phyloP scores from a whole-genome alignment of 2,888 invertebrate genomes.

The Mechanitis messenoides region DNA sequence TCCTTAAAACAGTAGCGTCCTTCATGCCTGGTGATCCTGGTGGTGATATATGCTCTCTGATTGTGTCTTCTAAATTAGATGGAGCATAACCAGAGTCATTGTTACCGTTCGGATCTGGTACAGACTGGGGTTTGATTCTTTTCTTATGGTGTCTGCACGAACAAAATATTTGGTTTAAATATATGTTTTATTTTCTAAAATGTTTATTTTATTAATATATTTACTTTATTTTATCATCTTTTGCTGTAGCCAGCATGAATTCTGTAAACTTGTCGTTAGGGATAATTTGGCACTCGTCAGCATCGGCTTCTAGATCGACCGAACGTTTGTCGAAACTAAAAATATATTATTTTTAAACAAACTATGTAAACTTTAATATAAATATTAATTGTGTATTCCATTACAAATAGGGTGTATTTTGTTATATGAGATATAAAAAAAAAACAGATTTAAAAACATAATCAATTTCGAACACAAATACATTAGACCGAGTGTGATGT shows the following conservation, averaged over 20 bases:
- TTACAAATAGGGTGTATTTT: too few relatives aligned
- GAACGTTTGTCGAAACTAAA: slow-evolving; percentile 72
- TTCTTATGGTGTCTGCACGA: slow-evolving; percentile 48
- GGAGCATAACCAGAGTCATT: slow-evolving; percentile 90
- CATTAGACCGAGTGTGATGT: slow-evolving; percentile 3
- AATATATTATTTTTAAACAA: background rate
- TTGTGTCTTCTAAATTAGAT: slow-evolving; percentile 75
- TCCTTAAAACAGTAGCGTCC: slow-evolving; percentile 59
- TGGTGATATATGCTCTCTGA: slow-evolving; percentile 76
- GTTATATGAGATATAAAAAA: too few relatives aligned
- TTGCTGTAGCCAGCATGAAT: slow-evolving; percentile 92
- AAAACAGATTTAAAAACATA: background rate
- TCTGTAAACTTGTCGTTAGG: slow-evolving; percentile 94
- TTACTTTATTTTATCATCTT: slow-evolving; percentile 88
- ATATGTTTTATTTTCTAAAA: too few relatives aligned
- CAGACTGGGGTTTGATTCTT: slow-evolving; percentile 56
- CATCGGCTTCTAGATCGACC: slow-evolving; percentile 75
- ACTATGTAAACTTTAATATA: too few relatives aligned
- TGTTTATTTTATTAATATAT: slow-evolving; percentile 29
- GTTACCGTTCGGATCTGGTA: slow-evolving; percentile 86
- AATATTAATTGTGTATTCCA: too few relatives aligned
- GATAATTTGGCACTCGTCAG: slow-evolving; percentile 87
- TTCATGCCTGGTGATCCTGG: slow-evolving; percentile 70
- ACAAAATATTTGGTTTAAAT: too few relatives aligned
- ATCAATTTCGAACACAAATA: slow-evolving; percentile 10